Conservation (phyloP, 2,113 vertebrate species). For the Felis chaus region DNA sequence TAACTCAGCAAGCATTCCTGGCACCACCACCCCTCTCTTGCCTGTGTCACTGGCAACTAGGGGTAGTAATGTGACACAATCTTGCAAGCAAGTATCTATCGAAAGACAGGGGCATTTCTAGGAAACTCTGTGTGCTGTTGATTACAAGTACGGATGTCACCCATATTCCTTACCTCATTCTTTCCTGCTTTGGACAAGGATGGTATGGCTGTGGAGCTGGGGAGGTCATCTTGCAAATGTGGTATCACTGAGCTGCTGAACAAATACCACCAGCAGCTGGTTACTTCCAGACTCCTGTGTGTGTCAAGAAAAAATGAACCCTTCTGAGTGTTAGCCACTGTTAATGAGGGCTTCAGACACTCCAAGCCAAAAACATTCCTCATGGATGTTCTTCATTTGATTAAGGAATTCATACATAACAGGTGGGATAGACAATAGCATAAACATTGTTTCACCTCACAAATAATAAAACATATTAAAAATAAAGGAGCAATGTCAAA, state of each 20-base stretch:
- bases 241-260: neutral
- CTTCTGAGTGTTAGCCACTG: constrained; percentile 40
- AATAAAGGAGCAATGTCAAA: neutral
- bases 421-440: neutral
- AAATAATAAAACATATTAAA: neutral
- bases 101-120: neutral
- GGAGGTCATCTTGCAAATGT: neutral
- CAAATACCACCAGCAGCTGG: constrained; percentile 1
- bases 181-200: constrained; percentile 28
- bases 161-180: neutral
- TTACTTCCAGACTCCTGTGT: constrained; percentile 40
- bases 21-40: neutral
- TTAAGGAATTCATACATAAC: constrained; percentile 38
- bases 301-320: constrained; percentile 39
- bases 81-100: neutral
- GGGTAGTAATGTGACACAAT: neutral
- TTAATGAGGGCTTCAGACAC: constrained; percentile 42
- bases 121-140: neutral
- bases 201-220: neutral
- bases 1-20: neutral
- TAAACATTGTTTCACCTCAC: neutral
- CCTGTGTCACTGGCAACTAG: neutral
- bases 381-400: neutral
- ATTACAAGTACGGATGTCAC: neutral
- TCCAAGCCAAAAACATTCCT: constrained; percentile 41